Conservation (phyloP, 2,888 invertebrate species). For the Melieria omissa region DNA sequence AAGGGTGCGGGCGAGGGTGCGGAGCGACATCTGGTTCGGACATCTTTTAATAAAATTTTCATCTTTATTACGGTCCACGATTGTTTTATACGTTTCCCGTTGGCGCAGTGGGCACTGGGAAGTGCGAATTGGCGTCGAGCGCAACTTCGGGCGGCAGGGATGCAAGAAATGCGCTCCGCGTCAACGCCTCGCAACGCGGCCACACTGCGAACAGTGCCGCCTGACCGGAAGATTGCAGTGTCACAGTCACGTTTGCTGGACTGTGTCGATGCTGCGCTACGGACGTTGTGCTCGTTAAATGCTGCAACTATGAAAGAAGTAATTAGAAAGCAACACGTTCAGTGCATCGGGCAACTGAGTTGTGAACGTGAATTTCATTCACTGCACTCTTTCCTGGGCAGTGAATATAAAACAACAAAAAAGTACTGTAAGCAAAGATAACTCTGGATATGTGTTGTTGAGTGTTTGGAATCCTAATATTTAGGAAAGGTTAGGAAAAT, state of each 20-base stretch:
- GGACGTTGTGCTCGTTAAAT: constrained; percentile 30
- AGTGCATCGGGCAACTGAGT: background rate
- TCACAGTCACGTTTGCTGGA: background rate
- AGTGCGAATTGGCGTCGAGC: constrained; percentile 1
- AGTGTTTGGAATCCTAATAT: no score
- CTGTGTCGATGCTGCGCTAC: constrained; percentile 26
- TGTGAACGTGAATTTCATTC: background rate
- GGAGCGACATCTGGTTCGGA: constrained; percentile 67
- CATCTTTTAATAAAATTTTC: constrained; percentile 69
- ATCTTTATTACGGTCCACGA: constrained; percentile 68
- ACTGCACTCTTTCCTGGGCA: no score
- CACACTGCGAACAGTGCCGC: background rate
- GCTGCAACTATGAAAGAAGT: constrained; percentile 53
- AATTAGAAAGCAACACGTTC: constrained; percentile 62
- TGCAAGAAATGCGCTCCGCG: background rate
- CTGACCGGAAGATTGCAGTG: constrained; percentile 23
- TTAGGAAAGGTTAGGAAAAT: no score
- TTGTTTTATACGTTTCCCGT: constrained; percentile 63
- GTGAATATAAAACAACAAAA: no score
- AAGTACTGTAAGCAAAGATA: no score
- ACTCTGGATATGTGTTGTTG: no score
- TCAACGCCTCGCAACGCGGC: no score
- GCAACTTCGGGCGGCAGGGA: constrained; percentile 17
- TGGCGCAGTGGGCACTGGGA: constrained; percentile 22
- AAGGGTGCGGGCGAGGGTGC: constrained; percentile 36